phyloP scores from a whole-genome alignment of 2,797 vertebrate species.

The Somateria mollissima region DNA sequence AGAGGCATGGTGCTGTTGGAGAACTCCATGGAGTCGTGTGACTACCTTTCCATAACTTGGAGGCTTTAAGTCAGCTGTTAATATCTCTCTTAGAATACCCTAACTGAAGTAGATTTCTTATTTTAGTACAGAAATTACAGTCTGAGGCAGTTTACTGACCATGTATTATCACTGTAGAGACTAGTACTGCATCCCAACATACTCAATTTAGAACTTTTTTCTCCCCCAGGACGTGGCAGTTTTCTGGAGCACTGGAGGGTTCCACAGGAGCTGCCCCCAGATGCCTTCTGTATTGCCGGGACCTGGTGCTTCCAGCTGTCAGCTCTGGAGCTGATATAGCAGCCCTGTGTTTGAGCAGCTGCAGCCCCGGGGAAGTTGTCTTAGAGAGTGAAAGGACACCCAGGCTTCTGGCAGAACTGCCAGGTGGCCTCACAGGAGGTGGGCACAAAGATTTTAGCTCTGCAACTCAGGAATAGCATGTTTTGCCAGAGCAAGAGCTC shows the following conservation, averaged over 20 bases:
- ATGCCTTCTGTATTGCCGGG: not conserved
- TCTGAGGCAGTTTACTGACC: not conserved
- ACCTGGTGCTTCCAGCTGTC: not conserved
- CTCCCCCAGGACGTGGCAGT: not conserved
- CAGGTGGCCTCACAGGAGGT: conserved; percentile 36
- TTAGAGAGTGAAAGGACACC: not conserved
- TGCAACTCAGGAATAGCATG: not conserved
- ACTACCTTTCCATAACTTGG: not conserved
- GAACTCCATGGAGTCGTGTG: not conserved
- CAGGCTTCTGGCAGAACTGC: not conserved
- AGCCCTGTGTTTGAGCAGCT: not conserved
- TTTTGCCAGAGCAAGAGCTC: not conserved
- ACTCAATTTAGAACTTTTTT: not conserved
- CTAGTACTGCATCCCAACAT: not conserved
- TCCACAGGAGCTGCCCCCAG: not conserved
- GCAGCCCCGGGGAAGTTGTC: not conserved
- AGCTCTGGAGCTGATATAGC: not conserved
- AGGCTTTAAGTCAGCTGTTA: not conserved
- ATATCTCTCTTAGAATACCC: not conserved
- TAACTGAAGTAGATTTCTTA: not conserved
- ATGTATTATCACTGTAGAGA: not conserved
- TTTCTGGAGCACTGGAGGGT: not conserved
- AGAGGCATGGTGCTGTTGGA: not conserved
- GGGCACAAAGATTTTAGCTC: not conserved
- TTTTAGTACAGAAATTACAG: not conserved